Percentiles rank a stretch among this genome's conserved stretches.
phyloP scores from a whole-genome alignment of 2,797 vertebrate species.

The Manis crassicaudata region DNA sequence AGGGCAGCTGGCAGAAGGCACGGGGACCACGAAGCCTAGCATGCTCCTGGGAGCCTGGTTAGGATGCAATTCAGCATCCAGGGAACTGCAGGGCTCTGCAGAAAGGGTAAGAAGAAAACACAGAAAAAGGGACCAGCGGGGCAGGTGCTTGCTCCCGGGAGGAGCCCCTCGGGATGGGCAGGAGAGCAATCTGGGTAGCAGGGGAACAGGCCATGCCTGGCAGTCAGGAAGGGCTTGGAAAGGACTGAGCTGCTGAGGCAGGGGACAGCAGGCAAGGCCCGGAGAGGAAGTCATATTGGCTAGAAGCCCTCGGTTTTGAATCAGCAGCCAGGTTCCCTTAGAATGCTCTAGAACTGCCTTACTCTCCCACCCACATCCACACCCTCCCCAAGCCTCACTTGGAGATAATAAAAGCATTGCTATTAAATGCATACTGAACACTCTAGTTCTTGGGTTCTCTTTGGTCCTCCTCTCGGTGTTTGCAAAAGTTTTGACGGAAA shows the following conservation, averaged over 20 bases:
- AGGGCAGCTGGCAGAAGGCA: neutral
- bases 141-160: rapidly evolving
- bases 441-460: neutral
- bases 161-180: neutral
- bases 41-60: neutral
- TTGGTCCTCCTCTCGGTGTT: neutral
- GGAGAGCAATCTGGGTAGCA: too few species aligned
- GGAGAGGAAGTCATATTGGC: neutral
- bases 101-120: neutral
- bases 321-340: neutral
- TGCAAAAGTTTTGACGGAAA: neutral
- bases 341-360: neutral
- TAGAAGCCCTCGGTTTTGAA: neutral
- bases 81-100: neutral
- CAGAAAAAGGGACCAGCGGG: neutral
- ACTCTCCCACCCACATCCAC: neutral
- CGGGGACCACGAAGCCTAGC: rapidly evolving
- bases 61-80: neutral
- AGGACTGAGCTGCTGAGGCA: neutral
- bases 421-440: neutral
- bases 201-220: neutral
- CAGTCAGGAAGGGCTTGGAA: rapidly evolving
- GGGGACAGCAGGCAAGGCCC: neutral
- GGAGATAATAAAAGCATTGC: neutral
- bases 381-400: neutral